These are phyloP conservation scores for Columba livia DNA, from an alignment of 2,113 vertebrate species.

Conservation along the genomic window DNA sequence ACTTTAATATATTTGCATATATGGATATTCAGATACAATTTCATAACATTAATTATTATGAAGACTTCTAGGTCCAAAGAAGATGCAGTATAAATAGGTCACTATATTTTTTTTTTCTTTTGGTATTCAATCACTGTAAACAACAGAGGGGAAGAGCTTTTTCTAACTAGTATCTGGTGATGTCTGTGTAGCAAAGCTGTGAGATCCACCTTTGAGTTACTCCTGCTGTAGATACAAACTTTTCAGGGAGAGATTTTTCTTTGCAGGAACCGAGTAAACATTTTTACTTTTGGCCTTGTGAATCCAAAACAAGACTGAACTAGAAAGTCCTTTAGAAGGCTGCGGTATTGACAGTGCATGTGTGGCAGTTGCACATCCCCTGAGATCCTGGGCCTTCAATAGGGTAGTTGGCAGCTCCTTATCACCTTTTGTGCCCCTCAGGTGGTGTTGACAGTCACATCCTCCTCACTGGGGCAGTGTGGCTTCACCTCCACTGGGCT, in stretches of 20 bases:
- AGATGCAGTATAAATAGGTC: not conserved
- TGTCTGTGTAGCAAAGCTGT: not conserved
- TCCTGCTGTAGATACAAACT: not conserved
- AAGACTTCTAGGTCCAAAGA: not conserved
- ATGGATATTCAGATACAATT: not conserved
- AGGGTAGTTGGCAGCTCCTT: no score
- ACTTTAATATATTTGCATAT: not conserved
- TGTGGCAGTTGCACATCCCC: no score
- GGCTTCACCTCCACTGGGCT: no score
- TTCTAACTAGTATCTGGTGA: not conserved
- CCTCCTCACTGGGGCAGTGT: no score
- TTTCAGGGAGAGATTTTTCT: not conserved
- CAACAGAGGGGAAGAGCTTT: not conserved
- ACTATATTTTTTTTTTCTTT: not conserved
- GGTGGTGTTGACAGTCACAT: no score
- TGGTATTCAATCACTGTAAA: not conserved
- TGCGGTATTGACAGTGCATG: not conserved
- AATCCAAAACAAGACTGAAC: not conserved
- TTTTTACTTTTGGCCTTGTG: not conserved
- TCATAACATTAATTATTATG: not conserved
- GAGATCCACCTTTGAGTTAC: not conserved
- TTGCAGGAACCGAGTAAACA: not conserved
- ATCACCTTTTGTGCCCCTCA: no score
- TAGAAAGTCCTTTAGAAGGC: not conserved
- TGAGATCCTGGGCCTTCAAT: no score